Evolutionary conservation across 2,888 invertebrate genomes (phyloP), one percentile per base, ranked within the genome.

Genomic region (Melikaiella ostensackeni): DNA sequence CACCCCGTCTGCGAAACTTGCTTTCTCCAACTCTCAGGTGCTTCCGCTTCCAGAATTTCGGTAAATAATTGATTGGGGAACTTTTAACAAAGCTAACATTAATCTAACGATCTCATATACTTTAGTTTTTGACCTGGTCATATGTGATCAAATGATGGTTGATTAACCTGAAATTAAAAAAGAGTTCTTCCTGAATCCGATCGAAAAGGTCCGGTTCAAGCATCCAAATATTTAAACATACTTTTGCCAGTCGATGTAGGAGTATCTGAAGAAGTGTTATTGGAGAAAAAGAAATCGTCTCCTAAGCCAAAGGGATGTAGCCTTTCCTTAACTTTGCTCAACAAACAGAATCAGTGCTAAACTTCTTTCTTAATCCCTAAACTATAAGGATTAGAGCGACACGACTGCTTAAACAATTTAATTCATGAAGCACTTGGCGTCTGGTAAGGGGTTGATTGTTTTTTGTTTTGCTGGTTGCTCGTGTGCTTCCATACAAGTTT

Each of bases 1-100:
- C 35, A 64, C 21, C 30, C 80, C 75, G 75, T 78, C 75, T 76
- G 74, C 55, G 64, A 33, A 76, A 24, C 42, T 38, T 70, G 57
- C 75, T 50, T 70, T 50, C 64, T 50, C 70, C 8, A 70, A 70
- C 70, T 70, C 70, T 50, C 24, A 50, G 50, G 50, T 70, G 50
- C 21, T 70, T 50, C 70, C 70, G 70, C 30, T 70, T 70, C 50
- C 7, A 50, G 50, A 50, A 70, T 50, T 70, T 21, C 50, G 70
- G 27, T n/a, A 4, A 33, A 33, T 70, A 70, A 50, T 70, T 70
- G 50, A 30, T 50, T 35, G 70, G 50, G 70, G 2, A 70, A 70
- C 50, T 46, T 19, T 19, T 27, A 27, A 70, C 30, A 30, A 50
- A 50, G 21, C n/a, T 21, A 42, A 5, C 42, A 42, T 42, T 6